phyloP scores from a whole-genome alignment of 2,113 vertebrate species.

The Pavo muticus region DNA sequence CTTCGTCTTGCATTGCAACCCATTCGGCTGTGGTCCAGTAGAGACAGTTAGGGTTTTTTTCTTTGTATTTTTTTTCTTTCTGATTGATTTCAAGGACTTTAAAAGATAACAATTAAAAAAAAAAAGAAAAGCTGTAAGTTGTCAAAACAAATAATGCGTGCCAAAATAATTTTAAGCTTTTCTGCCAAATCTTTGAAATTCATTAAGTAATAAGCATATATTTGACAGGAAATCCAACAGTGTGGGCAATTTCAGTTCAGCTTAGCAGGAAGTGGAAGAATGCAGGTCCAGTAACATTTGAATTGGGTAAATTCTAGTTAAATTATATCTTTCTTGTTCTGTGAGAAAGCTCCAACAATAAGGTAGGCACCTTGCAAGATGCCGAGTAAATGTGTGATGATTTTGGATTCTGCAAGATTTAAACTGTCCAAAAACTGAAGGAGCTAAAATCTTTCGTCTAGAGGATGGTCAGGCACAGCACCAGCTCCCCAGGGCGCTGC shows the following conservation, averaged over 20 bases:
- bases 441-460: background rate
- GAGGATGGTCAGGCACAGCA: too few relatives aligned
- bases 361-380: background rate
- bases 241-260: background rate
- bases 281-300: background rate
- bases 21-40: background rate
- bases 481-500: too few relatives aligned
- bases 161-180: background rate
- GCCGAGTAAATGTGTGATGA: background rate
- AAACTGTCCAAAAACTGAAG: background rate
- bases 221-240: background rate
- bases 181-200: background rate
- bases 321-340: background rate
- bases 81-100: background rate
- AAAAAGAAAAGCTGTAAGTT: background rate
- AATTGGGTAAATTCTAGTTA: background rate
- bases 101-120: background rate
- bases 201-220: background rate
- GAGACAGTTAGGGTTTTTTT: background rate
- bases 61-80: background rate
- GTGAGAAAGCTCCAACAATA: background rate
- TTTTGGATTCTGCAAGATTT: background rate
- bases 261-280: background rate
- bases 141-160: background rate
- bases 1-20: background rate